Evolutionary conservation across 2,888 invertebrate genomes (phyloP).

Genomic region (Hedya salicella): DNA sequence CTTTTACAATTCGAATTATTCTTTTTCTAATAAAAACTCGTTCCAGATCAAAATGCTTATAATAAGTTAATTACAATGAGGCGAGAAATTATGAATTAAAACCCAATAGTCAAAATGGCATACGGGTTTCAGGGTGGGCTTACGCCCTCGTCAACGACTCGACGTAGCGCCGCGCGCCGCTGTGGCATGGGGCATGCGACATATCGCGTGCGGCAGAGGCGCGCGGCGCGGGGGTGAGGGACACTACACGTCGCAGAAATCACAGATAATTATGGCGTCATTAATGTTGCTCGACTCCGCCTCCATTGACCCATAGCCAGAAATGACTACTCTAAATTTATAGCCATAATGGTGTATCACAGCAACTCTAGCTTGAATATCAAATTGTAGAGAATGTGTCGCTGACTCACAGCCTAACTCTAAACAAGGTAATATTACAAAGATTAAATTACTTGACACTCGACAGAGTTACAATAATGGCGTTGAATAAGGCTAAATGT

Average conservation of each 20-base stretch:
- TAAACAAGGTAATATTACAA: conserved; percentile 72
- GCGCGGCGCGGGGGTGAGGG: conserved; percentile 45
- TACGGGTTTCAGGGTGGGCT: conserved; percentile 48
- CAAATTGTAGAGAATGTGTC: conserved; percentile 78
- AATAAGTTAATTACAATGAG: conserved; percentile 53
- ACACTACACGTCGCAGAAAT: conserved; percentile 71
- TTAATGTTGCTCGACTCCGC: conserved; percentile 53
- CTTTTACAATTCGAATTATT: conserved; percentile 74
- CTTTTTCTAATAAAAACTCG: conserved; percentile 73
- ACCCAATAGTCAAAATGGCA: conserved; percentile 53
- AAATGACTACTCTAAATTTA: conserved; percentile 74
- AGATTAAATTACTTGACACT: conserved; percentile 67
- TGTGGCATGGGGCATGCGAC: conserved; percentile 33
- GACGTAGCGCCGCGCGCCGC: background rate
- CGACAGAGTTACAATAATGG: conserved; percentile 56
- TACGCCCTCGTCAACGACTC: conserved; percentile 14
- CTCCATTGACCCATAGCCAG: conserved; percentile 64
- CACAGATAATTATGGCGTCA: conserved; percentile 73
- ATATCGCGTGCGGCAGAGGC: conserved; percentile 35
- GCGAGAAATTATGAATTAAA: conserved; percentile 49
- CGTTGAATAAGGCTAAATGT: conserved; percentile 67
- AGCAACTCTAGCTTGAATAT: conserved; percentile 84
- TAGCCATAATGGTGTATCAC: conserved; percentile 83
- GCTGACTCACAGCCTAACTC: conserved; percentile 83
- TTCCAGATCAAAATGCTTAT: conserved; percentile 71